phyloP scores from a whole-genome alignment of 1,140 invertebrate species.

The Acyrthosiphon pisum region DNA sequence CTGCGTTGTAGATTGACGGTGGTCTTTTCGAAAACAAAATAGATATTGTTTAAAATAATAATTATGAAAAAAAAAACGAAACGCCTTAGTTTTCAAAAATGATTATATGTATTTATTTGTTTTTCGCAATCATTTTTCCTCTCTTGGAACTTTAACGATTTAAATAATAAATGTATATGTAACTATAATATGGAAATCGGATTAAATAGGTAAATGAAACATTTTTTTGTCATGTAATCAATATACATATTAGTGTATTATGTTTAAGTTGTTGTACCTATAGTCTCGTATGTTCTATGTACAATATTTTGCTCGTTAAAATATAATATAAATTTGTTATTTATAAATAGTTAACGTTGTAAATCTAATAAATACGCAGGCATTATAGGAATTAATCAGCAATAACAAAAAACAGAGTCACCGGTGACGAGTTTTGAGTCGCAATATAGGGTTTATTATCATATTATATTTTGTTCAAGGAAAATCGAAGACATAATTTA shows the following conservation, averaged over 20 bases:
- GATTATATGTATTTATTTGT: background rate
- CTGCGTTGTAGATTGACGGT: background rate
- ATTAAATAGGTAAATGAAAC: background rate
- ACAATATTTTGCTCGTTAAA: background rate
- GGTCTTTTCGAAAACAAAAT: background rate
- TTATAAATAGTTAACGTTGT: background rate
- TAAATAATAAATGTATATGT: background rate
- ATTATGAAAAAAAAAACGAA: background rate
- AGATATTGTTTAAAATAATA: slow-evolving; percentile 28
- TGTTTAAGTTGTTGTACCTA: no score
- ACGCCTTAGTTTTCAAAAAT: background rate
- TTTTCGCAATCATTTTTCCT: background rate
- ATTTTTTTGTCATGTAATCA: background rate
- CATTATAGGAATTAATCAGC: background rate
- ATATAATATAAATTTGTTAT: background rate
- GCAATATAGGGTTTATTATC: background rate
- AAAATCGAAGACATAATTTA: slow-evolving; percentile 36
- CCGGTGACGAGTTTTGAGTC: background rate
- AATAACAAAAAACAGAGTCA: background rate
- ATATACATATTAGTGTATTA: background rate
- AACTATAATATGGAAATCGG: background rate
- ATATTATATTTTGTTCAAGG: slow-evolving; percentile 12
- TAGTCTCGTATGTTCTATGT: background rate
- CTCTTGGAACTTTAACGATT: background rate
- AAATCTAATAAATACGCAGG: background rate